Evolutionary conservation across 2,113 vertebrate species (phyloP), one percentile per base, ranked within the genome.

Genomic region (Cephalopholis sonnerati): DNA sequence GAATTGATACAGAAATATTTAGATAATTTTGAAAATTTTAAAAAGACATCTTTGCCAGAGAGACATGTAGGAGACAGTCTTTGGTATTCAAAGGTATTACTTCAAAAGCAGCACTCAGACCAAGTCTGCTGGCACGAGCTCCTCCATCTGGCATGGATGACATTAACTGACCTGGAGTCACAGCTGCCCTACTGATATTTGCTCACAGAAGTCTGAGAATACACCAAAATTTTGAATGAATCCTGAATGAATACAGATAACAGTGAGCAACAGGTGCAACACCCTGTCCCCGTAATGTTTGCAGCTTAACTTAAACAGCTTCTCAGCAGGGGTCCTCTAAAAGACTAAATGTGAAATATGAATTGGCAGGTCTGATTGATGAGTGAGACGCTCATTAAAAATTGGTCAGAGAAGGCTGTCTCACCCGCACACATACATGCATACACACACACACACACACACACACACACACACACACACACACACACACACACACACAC

Each of bases 361-460:
- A 65, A 87, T 88, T 91, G 88, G 39, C 83, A 66, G 84, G 70
- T 63, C 80, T 86, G 89, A 91, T 90, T 89, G 92, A 92, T 91
- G 54, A 84, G 73, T 32, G 79, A 80, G 84, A 81, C 59, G 62
- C 32, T 63, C 84, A 89, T 91, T 91, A 85, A 88, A 72, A 89
- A 75, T 84, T 70, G 7, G 77, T 68, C 27, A 46, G n/a, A 63
- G 32, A 17, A 65, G n/a, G 63, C 39, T 65, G 39, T 44, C 54
- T 59, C 39, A 3, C 32, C 25, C 5, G 44, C 24, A n/a, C 18
- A 48, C 3, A 46, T 3, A 25, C 54, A 76, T 3, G 48, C 7
- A 46, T 3, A 25, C 61, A 75, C n/a, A n/a, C n/a, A n/a, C n/a
- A n/a, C n/a, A n/a, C n/a, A n/a, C n/a, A n/a, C n/a, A n/a, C 39